Conservation (phyloP, 2,888 invertebrate genomes). For the Andrena marginata region DNA sequence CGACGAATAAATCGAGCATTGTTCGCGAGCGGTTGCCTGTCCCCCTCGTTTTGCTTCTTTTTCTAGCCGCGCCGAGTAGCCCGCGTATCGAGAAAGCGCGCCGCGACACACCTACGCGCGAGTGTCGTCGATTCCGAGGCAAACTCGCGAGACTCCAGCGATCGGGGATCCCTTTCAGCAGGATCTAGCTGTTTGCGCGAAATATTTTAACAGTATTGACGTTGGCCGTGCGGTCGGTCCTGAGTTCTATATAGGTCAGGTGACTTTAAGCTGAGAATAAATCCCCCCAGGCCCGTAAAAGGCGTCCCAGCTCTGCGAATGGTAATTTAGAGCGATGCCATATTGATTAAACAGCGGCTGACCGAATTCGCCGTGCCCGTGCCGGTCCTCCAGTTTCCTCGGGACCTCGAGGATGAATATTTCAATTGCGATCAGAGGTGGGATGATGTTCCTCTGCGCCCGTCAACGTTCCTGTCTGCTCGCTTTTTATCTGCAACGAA, state of each 20-base stretch:
- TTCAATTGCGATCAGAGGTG: constrained; percentile 6
- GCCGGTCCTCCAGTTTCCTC: constrained; percentile 17
- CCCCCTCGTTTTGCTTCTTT: constrained; percentile 23
- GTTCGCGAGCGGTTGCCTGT: constrained; percentile 39
- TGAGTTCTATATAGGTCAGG: too few species aligned
- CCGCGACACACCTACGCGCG: constrained; percentile 35
- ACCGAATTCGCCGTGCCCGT: neutral
- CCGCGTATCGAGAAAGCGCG: constrained; percentile 38
- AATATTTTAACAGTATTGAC: too few species aligned
- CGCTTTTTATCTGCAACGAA: constrained; percentile 21
- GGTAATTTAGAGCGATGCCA: constrained; percentile 67
- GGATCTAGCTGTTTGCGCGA: constrained; percentile 7
- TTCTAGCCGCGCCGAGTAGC: constrained; percentile 32
- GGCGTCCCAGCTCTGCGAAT: constrained; percentile 72
- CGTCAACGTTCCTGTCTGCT: neutral
- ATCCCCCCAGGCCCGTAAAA: constrained; percentile 46
- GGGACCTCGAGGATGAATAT: constrained; percentile 24
- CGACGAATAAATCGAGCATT: constrained; percentile 64
- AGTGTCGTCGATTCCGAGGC: constrained; percentile 3
- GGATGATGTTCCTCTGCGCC: neutral
- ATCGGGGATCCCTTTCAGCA: constrained; percentile 26
- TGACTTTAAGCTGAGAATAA: constrained; percentile 7
- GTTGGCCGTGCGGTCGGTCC: too few species aligned
- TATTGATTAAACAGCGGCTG: constrained; percentile 67
- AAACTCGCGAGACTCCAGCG: neutral